Conservation (phyloP, 2,113 vertebrate species). For the Platichthys stellatus region DNA sequence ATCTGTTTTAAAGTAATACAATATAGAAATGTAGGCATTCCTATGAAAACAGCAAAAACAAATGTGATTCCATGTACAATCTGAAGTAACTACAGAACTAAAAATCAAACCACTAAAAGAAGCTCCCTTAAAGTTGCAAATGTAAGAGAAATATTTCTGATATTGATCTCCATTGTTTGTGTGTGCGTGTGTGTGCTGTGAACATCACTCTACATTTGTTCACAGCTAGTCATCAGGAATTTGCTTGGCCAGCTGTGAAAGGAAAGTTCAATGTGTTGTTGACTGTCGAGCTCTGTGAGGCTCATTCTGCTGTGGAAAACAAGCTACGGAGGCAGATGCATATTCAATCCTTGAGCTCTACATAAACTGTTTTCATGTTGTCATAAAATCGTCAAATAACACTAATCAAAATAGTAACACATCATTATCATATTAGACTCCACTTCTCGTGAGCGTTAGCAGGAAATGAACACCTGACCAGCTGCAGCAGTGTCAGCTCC, state of each 20-base stretch:
- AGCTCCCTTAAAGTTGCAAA: too few relatives aligned
- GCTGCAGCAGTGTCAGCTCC: background rate
- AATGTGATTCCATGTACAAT: too few relatives aligned
- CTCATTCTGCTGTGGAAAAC: background rate
- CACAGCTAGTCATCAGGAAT: conserved; percentile 32
- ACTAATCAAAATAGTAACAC: too few relatives aligned
- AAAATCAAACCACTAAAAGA: too few relatives aligned
- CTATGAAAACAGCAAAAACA: too few relatives aligned
- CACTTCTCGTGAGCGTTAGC: background rate
- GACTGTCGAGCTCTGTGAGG: conserved; percentile 17
- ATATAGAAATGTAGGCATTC: too few relatives aligned
- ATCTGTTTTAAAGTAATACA: too few relatives aligned
- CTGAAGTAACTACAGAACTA: too few relatives aligned
- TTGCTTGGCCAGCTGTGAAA: conserved; percentile 35
- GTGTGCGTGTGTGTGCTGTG: background rate
- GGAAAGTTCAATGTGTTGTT: conserved; percentile 30
- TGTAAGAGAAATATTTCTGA: too few relatives aligned
- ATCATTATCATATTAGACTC: too few relatives aligned
- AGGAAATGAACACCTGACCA: background rate
- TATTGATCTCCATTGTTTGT: background rate
- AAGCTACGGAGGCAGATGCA: background rate
- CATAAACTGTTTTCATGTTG: too few relatives aligned
- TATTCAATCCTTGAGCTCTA: background rate
- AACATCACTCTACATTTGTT: conserved; percentile 35
- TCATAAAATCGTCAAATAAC: too few relatives aligned